Evolutionary conservation across 2,888 invertebrate species (phyloP), one percentile per base, ranked within the genome.

Genomic region (Endomychus coccineus): DNA sequence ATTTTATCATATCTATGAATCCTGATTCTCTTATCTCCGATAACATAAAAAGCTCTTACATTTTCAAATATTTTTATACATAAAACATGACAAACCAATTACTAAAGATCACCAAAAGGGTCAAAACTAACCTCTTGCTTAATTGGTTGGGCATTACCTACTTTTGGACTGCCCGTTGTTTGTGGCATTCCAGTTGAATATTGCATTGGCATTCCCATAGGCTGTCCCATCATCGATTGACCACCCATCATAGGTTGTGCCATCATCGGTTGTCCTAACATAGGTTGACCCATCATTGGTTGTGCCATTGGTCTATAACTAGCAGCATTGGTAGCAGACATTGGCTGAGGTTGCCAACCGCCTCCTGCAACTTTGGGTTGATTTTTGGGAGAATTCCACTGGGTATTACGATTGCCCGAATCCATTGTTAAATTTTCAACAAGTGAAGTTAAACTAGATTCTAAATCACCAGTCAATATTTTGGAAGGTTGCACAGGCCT

Each of bases 381-480:
- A 49, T 71, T 72, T 50, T 72, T 72, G 1, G 72, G 73, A 39
- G 89, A 89, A 66, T 83, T 88, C 89, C 89, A 89, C 71, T 88
- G 87, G 71, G 83, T 77, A 56, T 72, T 71, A 19, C 51, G 47
- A 42, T 51, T 59, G 44, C 79, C 80, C 31, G 68, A 64, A 70
- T 88, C 88, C 62, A 90, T 90, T 53, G 82, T 78, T 55, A 96
- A 75, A 69, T 94, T 95, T 69, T 94, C 90, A 44, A 92, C 95
- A 52, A 96, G 73, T 47, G 86, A 86, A 42, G 92, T 91, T 44
- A 96, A 78, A 51, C 92, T 94, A 50, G 89, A 86, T 64, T 96
- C 95, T 64, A 96, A 71, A 68, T 95, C 95, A 33, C 91, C 90
- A 10, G 91, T 89, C 43, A 95, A 74, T 37, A 95, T 81, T 54